Evolutionary conservation across 2,888 invertebrate genomes (phyloP), one percentile per base, ranked within the genome.

Genomic region (Mylabris sibirica): DNA sequence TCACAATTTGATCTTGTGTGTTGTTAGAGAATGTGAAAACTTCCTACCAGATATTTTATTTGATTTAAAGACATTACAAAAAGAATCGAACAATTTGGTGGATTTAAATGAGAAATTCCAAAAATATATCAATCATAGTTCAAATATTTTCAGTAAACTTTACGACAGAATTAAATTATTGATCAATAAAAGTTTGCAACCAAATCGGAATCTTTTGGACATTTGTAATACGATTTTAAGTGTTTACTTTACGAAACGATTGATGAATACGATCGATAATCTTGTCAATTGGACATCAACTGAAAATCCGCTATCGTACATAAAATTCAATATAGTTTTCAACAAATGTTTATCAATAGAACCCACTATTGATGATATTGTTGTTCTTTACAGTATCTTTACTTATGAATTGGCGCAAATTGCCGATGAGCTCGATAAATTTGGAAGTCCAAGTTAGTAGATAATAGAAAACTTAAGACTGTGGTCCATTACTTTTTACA

Each of bases 211-310:
- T 35, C 57, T 60, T 14, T 60, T 79, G 41, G 72, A 70, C 41
- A 74, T 77, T 38, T 78, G 78, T 35, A 83, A 83, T 30, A 86
- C 84, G 30, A 80, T 90, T 1, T 85, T 90, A 67, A 86, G 87
- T 49, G 87, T 88, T 76, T 89, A 91, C 82, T 88, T 94, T 75
- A 89, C 91, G 75, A 89, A 90, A 76, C 79, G 91, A 38, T 90
- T 93, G 86, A 88, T 90, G 63, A 86, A 88, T 64, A 92, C 93
- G 8, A 89, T 93, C 60, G 85, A 89, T 59, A 87, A 89, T 72
- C 84, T 93, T 8, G 87, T 91, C 68, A 85, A 88, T 0, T 83
- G 87, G 8, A 86, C 91, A 11, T 84, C 86, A 65, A 83, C 87
- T 73, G 84, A 87, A 1, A 84, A 87, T 5, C 82, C 84, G 53